Conservation (phyloP, 2,888 invertebrate species). For the Sialis lutaria region DNA sequence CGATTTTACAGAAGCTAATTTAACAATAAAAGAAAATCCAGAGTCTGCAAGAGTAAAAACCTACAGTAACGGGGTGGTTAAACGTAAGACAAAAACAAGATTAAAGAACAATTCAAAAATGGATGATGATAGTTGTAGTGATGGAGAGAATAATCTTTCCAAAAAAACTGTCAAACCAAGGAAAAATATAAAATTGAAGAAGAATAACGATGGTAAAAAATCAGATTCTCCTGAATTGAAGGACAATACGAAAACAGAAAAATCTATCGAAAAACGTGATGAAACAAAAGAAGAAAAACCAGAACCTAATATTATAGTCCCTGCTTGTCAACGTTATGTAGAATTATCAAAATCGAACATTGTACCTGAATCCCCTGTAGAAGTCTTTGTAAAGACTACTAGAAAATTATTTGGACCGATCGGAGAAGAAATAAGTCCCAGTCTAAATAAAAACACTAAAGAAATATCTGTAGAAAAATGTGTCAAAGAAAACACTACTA, state of each 20-base stretch:
- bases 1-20: too few relatives aligned
- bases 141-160: conserved; percentile 4
- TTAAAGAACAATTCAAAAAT: conserved; percentile 2
- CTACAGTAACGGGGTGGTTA: conserved; percentile 6
- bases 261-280: too few relatives aligned
- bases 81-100: conserved; percentile 2
- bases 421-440: conserved; percentile 29
- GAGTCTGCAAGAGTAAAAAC: background rate
- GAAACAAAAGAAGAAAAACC: conserved; percentile 6
- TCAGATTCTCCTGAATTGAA: too few relatives aligned
- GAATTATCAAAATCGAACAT: conserved; percentile 2
- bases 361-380: conserved; percentile 24
- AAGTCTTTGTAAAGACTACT: conserved; percentile 64
- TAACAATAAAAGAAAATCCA: background rate
- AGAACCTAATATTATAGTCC: conserved; percentile 8
- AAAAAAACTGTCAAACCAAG: background rate
- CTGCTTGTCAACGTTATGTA: conserved; percentile 8
- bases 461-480: conserved; percentile 19
- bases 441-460: too few relatives aligned
- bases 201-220: too few relatives aligned
- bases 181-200: background rate
- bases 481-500: background rate
- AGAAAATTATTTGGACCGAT: conserved; percentile 64
- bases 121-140: conserved; percentile 3
- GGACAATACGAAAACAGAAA: too few relatives aligned